phyloP scores from a whole-genome alignment of 2,888 invertebrate genomes.

The Morpho achilles region DNA sequence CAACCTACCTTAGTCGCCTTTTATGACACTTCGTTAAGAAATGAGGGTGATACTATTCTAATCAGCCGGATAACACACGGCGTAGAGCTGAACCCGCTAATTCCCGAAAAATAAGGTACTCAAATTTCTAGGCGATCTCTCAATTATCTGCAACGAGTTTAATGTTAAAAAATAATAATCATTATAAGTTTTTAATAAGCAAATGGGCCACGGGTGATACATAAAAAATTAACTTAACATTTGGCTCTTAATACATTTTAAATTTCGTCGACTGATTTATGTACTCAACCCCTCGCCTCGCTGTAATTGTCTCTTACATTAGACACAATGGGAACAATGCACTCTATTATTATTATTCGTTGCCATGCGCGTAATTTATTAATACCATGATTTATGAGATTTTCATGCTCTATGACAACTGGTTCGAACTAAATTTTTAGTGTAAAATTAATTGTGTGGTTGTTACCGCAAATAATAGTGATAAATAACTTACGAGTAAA shows the following conservation, averaged over 20 bases:
- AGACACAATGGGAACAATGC: conserved; percentile 54
- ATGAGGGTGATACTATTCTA: too few species aligned
- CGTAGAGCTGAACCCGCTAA: too few species aligned
- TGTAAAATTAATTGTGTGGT: conserved; percentile 22
- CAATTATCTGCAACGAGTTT: too few species aligned
- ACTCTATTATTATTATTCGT: conserved; percentile 33
- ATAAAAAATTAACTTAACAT: conserved; percentile 58
- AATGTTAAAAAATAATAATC: background rate
- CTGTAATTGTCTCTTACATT: conserved; percentile 60
- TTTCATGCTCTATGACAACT: conserved; percentile 31
- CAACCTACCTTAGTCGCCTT: too few species aligned
- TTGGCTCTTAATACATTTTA: conserved; percentile 66
- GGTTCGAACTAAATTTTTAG: conserved; percentile 16
- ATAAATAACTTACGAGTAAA: too few species aligned
- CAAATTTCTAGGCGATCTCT: too few species aligned
- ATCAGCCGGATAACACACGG: too few species aligned
- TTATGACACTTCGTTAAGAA: too few species aligned
- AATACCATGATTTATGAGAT: conserved; percentile 42
- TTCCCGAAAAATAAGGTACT: too few species aligned
- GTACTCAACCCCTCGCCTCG: conserved; percentile 41
- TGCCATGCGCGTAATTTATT: conserved; percentile 32
- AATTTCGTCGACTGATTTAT: conserved; percentile 61
- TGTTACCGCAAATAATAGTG: conserved; percentile 6
- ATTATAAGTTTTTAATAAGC: conserved; percentile 17
- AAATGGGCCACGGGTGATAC: conserved; percentile 57